A percentile compares a stretch with the other conserved stretches of the same genome.
phyloP scores from a whole-genome alignment of 2,888 invertebrate species.

The Drosophila incognita region DNA sequence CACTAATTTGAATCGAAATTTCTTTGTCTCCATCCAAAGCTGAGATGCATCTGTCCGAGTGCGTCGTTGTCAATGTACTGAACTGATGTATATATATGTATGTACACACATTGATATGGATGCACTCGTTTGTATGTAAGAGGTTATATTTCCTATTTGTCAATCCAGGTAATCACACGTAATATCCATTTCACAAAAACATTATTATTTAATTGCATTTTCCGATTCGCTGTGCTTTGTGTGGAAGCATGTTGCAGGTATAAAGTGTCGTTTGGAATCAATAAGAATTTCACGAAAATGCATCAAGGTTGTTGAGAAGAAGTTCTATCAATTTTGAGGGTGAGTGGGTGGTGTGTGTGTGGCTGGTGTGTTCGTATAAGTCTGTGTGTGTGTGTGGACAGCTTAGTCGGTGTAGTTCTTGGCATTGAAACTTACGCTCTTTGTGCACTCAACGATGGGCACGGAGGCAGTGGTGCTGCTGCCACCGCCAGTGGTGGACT shows the following conservation, averaged over 20 bases:
- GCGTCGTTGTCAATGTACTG: too few species aligned
- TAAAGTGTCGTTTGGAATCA: too few species aligned
- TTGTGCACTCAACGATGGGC: slow-evolving; percentile 68
- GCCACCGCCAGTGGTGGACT: slow-evolving; percentile 3
- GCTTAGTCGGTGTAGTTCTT: not conserved
- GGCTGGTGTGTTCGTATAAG: not conserved
- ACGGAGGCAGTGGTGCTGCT: slow-evolving; percentile 68
- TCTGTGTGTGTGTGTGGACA: not conserved
- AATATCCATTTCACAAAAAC: not conserved
- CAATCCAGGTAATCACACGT: not conserved
- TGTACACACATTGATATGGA: too few species aligned
- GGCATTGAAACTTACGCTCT: slow-evolving; percentile 65
- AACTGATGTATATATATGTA: too few species aligned
- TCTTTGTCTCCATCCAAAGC: not conserved
- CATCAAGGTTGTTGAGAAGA: not conserved
- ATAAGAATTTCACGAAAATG: not conserved
- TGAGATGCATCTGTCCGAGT: too few species aligned
- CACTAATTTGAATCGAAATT: too few species aligned
- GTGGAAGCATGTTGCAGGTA: not conserved
- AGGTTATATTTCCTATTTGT: too few species aligned
- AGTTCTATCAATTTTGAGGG: not conserved
- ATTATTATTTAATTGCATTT: not conserved
- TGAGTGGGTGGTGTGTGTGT: not conserved
- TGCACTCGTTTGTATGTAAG: too few species aligned
- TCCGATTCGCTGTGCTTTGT: not conserved